Conservation (phyloP, 2,113 vertebrate species). For the Labeo catla region DNA sequence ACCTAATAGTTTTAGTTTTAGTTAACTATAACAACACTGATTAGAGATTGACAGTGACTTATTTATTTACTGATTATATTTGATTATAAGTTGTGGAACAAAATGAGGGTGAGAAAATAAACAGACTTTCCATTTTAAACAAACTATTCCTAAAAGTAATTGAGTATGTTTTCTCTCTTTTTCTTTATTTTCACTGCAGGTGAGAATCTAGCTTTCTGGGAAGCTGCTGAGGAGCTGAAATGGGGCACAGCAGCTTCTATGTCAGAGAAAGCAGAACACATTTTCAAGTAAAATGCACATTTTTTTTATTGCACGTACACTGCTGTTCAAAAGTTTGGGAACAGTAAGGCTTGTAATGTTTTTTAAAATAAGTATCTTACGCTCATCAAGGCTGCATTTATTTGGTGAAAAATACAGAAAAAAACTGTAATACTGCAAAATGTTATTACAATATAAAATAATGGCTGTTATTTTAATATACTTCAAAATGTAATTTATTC, state of each 20-base stretch:
- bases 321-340: too few relatives aligned
- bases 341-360: too few relatives aligned
- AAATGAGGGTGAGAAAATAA: neutral
- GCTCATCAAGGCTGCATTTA: too few relatives aligned
- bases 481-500: too few relatives aligned
- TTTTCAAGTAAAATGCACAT: constrained; percentile 77
- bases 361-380: too few relatives aligned
- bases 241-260: constrained; percentile 90
- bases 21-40: too few relatives aligned
- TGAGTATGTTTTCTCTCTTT: neutral
- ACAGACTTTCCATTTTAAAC: neutral
- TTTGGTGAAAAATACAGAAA: too few relatives aligned
- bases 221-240: constrained; percentile 96
- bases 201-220: constrained; percentile 97
- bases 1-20: neutral
- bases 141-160: neutral
- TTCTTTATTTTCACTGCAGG: constrained; percentile 70
- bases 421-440: too few relatives aligned
- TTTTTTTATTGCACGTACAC: neutral
- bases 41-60: neutral
- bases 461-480: too few relatives aligned
- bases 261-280: constrained; percentile 76
- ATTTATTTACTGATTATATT: neutral
- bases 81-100: neutral
- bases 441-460: too few relatives aligned